Percentiles rank a stretch among this genome's conserved stretches.
These are phyloP conservation scores for Cremastinae sp. DNA, from an alignment of 2,888 invertebrate species.

Conservation along the genomic window DNA sequence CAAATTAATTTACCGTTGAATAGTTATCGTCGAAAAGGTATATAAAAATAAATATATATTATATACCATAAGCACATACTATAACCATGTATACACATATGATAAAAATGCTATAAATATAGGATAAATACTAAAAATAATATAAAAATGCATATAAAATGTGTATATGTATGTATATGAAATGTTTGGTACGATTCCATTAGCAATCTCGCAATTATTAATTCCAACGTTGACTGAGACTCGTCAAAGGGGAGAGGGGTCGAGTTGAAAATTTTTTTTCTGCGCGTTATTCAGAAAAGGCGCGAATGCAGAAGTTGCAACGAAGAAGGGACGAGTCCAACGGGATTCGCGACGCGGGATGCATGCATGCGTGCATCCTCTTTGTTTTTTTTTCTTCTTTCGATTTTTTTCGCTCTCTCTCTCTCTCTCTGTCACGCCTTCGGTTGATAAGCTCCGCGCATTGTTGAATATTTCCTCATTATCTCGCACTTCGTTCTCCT, in stretches of 20 bases:
- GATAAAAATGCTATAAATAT: too few species aligned
- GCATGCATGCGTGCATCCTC: constrained; percentile 4
- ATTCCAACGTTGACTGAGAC: constrained; percentile 68
- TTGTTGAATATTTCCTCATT: constrained; percentile 45
- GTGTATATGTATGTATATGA: not conserved
- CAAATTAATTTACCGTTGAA: too few species aligned
- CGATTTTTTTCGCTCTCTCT: not conserved
- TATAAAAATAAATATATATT: too few species aligned
- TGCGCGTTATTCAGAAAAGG: constrained; percentile 66
- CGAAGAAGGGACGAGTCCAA: constrained; percentile 48
- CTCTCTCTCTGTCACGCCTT: not conserved
- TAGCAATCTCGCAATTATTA: constrained; percentile 77
- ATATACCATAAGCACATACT: too few species aligned
- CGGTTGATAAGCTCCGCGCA: constrained; percentile 10
- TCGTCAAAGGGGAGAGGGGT: constrained; percentile 13
- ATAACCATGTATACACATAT: too few species aligned
- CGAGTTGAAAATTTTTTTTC: constrained; percentile 22
- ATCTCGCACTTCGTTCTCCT: constrained; percentile 24
- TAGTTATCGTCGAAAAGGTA: too few species aligned
- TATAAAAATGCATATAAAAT: constrained; percentile 20
- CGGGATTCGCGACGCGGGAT: constrained; percentile 45
- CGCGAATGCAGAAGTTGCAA: constrained; percentile 64
- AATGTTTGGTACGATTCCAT: constrained; percentile 66
- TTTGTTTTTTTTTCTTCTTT: not conserved
- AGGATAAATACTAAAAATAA: too few species aligned